Evolutionary conservation across 23 tunicate genomes (phyloP).

Genomic region (Trididemnum nubilum): DNA sequence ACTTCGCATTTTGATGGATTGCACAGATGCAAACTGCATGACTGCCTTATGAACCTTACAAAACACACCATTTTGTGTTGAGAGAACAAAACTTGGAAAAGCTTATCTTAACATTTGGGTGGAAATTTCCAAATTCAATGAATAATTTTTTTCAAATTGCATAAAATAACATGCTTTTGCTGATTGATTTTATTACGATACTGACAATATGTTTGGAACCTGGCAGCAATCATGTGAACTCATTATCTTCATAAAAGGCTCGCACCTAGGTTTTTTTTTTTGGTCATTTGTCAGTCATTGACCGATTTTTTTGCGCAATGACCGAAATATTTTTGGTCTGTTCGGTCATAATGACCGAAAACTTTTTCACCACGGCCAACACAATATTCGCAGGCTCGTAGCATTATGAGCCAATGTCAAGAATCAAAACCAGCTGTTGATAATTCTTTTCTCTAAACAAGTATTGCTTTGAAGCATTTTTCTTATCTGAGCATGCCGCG

Average conservation of each 20-base stretch:
- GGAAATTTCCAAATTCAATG: conserved; percentile 10
- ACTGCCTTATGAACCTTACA: conserved; percentile 26
- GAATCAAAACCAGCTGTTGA: too few species aligned
- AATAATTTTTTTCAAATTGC: conserved; percentile 34
- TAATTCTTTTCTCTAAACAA: too few species aligned
- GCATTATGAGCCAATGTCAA: too few species aligned
- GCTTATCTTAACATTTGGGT: conserved; percentile 19
- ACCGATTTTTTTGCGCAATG: too few species aligned
- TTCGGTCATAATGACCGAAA: too few species aligned
- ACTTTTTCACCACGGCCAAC: too few species aligned
- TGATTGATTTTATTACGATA: neutral
- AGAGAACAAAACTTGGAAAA: conserved; percentile 32
- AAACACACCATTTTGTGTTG: conserved; percentile 9
- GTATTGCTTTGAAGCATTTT: too few species aligned
- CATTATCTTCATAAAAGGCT: conserved; percentile 23
- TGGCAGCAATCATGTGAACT: conserved; percentile 30
- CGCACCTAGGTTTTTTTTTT: too few species aligned
- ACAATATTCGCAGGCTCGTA: too few species aligned
- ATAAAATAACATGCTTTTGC: conserved; percentile 7
- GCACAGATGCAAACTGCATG: conserved; percentile 27
- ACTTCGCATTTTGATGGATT: conserved; percentile 15
- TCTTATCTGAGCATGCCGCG: too few species aligned
- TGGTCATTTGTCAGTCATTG: too few species aligned
- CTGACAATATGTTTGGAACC: conserved; percentile 21
- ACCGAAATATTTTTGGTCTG: too few species aligned